Conservation (phyloP, 2,797 vertebrate species). For the Gallinago nigripennis region DNA sequence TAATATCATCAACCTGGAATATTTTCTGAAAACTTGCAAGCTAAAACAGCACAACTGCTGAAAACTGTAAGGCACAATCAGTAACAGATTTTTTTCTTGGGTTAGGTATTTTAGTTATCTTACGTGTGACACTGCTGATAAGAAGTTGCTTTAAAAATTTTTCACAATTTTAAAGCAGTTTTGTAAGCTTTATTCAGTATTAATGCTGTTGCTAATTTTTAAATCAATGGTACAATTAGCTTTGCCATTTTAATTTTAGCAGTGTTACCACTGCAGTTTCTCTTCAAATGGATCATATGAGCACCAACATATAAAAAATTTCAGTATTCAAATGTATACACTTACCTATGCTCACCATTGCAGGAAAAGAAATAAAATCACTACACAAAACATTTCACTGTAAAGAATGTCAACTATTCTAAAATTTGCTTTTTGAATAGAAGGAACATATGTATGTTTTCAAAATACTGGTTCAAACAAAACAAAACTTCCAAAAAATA, state of each 20-base stretch:
- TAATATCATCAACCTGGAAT: not conserved
- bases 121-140: fast-evolving
- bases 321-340: not conserved
- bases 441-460: not conserved
- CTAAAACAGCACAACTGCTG: not conserved
- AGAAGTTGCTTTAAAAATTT: not conserved
- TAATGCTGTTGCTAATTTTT: not conserved
- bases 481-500: not conserved
- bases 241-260: not conserved
- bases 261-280: not conserved
- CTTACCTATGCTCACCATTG: not conserved
- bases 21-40: not conserved
- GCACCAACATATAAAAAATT: not conserved
- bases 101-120: not conserved
- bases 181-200: not conserved
- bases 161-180: not conserved
- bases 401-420: not conserved
- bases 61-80: not conserved
- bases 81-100: not conserved
- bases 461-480: not conserved
- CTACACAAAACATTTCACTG: not conserved
- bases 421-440: not conserved
- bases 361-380: not conserved
- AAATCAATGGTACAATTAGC: not conserved
- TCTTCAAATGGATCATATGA: not conserved